Conservation (phyloP, 2,113 vertebrate species). For the Lonchura striata region DNA sequence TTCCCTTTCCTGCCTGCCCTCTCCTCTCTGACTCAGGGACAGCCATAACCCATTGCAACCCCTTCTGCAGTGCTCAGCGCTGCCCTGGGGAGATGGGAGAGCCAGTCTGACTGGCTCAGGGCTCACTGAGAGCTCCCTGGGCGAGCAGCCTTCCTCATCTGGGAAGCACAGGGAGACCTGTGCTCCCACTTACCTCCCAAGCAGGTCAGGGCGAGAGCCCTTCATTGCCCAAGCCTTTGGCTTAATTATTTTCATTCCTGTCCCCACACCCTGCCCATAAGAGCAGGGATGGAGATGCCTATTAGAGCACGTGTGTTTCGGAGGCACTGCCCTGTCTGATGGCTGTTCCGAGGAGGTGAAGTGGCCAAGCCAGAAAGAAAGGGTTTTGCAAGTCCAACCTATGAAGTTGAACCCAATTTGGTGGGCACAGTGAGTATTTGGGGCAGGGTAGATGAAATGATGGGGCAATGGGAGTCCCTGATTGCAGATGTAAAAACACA, state of each 20-base stretch:
- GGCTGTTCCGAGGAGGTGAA: background rate
- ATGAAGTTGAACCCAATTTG: background rate
- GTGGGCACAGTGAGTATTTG: background rate
- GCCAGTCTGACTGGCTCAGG: conserved; percentile 39
- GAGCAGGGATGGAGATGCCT: conserved; percentile 1
- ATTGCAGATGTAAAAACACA: background rate
- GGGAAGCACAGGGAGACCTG: background rate
- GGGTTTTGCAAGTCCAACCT: background rate
- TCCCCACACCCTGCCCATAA: conserved; percentile 52
- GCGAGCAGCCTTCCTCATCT: background rate
- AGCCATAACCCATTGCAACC: background rate
- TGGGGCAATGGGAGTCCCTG: background rate
- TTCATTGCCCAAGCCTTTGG: conserved; percentile 14
- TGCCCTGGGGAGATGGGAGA: background rate
- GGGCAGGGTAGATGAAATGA: background rate
- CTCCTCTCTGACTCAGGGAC: background rate
- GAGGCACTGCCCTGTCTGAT: conserved; percentile 22
- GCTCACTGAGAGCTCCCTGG: background rate
- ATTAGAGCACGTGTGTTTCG: background rate
- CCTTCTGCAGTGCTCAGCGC: accelerated
- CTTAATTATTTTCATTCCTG: conserved; percentile 48
- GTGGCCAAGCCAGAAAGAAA: background rate
- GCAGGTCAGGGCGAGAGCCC: conserved; percentile 39
- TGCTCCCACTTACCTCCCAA: conserved; percentile 39
- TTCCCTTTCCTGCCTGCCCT: background rate